These are phyloP conservation scores for Crotalus horridus DNA, from an alignment of 2,113 vertebrate genomes.

Conservation along the genomic window DNA sequence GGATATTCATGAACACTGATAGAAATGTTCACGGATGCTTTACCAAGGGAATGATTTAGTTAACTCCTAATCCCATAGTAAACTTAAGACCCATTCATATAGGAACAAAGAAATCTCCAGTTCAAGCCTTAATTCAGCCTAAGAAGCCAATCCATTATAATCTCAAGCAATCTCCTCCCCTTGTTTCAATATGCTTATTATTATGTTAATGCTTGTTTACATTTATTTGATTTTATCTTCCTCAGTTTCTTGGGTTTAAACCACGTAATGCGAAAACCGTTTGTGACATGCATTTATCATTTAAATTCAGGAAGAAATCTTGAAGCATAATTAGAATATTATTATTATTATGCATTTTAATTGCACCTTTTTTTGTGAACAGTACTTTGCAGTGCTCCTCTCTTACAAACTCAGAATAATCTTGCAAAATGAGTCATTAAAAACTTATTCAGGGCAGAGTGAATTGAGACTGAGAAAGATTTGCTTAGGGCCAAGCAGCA, in stretches of 20 bases:
- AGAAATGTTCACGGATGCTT: not conserved
- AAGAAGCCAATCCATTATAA: not conserved
- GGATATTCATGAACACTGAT: not conserved
- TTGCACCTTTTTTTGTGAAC: constrained; percentile 5
- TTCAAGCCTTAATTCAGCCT: not conserved
- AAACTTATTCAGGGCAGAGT: not conserved
- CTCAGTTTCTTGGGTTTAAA: not conserved
- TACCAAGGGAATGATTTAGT: not conserved
- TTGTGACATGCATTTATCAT: not conserved
- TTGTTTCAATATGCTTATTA: not conserved
- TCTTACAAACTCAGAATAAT: not conserved
- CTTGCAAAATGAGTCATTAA: constrained; percentile 11
- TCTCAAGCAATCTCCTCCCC: not conserved
- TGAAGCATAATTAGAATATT: constrained; percentile 3
- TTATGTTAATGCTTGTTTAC: not conserved
- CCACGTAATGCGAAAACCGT: not conserved
- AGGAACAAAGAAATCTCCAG: not conserved
- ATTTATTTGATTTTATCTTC: not conserved
- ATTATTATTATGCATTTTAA: constrained; percentile 10
- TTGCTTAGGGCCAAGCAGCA: not conserved
- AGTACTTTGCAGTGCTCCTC: not conserved
- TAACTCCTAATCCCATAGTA: not conserved
- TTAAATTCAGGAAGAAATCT: not conserved
- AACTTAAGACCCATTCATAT: not conserved
- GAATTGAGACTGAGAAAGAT: not conserved